A percentile compares a stretch with the other conserved stretches of the same genome.
These are phyloP conservation scores for Siniperca knerii DNA, from an alignment of 2,113 vertebrate genomes.

Conservation along the genomic window DNA sequence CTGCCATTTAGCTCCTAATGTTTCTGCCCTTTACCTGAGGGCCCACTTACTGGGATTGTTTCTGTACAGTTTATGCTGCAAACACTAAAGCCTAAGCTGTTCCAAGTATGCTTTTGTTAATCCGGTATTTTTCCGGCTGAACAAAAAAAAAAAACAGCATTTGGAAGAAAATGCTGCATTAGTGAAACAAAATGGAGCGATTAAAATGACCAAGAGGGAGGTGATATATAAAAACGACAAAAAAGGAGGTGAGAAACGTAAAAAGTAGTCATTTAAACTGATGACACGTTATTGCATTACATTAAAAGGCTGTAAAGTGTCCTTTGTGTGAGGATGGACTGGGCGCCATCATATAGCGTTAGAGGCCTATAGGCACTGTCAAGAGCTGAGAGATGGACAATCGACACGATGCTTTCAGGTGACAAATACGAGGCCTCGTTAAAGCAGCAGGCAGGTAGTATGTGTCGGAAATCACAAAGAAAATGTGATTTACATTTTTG, in stretches of 20 bases:
- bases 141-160: not conserved
- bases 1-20: slow-evolving; percentile 10
- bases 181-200: not conserved
- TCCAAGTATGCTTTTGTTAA: slow-evolving; percentile 44
- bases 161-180: not conserved
- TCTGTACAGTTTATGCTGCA: not conserved
- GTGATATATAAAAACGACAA: not conserved
- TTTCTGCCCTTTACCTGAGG: not conserved
- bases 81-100: slow-evolving; percentile 22
- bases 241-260: fast-evolving
- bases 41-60: slow-evolving; percentile 1
- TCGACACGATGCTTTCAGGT: not conserved
- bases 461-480: fast-evolving
- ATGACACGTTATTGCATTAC: not conserved
- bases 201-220: not conserved
- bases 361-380: slow-evolving; percentile 49
- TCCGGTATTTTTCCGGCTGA: slow-evolving; percentile 49
- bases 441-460: fast-evolving
- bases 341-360: slow-evolving; percentile 70
- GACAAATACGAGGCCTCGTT: slow-evolving; percentile 3
- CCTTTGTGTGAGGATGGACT: slow-evolving; percentile 66
- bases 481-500: fast-evolving
- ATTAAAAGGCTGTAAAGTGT: slow-evolving; percentile 9
- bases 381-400: not conserved
- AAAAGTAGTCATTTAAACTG: not conserved